Conservation (phyloP, 2,113 vertebrate species). For the Oreotrochilus melanogaster region DNA sequence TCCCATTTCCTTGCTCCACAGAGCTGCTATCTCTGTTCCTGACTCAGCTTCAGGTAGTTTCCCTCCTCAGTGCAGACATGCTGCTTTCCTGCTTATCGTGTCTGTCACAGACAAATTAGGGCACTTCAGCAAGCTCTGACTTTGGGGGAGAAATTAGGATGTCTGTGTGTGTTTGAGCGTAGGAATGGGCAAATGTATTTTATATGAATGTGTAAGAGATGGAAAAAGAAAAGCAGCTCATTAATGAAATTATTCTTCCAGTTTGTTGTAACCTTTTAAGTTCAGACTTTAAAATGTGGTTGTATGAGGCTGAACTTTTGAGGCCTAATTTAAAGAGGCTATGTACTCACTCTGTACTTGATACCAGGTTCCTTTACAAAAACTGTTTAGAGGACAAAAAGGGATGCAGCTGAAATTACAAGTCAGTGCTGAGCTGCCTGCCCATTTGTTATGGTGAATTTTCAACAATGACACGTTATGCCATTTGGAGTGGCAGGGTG, state of each 20-base stretch:
- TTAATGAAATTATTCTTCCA: not conserved
- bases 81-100: not conserved
- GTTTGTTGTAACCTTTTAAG: not conserved
- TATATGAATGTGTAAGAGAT: not conserved
- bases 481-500: not conserved
- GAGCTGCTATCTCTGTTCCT: not conserved
- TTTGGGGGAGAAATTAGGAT: not conserved
- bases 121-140: not conserved
- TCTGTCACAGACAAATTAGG: not conserved
- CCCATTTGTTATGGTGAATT: not conserved
- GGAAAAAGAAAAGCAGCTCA: not conserved
- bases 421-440: not conserved
- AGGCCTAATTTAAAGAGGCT: not conserved
- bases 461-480: not conserved
- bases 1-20: not conserved
- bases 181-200: not conserved
- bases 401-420: not conserved
- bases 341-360: not conserved
- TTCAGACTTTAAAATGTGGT: not conserved
- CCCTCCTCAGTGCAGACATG: not conserved
- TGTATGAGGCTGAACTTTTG: not conserved
- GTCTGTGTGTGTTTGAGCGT: not conserved
- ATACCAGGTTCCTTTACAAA: not conserved
- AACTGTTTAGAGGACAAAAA: not conserved
- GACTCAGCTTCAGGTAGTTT: not conserved